A percentile compares a stretch with the other conserved stretches of the same genome.
These are phyloP conservation scores for Triplophysa tibetana DNA, from an alignment of 2,113 vertebrate species.

Conservation along the genomic window DNA sequence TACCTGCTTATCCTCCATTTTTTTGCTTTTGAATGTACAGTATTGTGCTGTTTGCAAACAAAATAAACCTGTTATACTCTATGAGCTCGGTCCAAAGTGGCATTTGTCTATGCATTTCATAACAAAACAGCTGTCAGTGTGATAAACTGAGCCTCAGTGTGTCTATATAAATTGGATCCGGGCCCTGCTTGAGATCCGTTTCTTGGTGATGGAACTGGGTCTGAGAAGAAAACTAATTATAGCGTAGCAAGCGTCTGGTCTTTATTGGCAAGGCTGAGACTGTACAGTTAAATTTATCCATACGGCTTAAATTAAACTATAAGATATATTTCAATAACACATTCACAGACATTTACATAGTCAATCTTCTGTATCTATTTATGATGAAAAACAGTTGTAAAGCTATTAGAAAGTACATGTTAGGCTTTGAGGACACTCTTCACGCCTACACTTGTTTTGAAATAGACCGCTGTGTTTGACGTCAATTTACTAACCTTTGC, in stretches of 20 bases:
- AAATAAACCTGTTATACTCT: too few species aligned
- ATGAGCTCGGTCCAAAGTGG: neutral
- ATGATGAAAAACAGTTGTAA: neutral
- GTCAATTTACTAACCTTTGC: constrained; percentile 11
- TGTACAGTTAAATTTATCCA: constrained; percentile 18
- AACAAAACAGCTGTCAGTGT: constrained; percentile 21
- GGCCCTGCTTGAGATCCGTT: constrained; percentile 7
- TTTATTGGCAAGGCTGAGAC: constrained; percentile 3
- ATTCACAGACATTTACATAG: neutral
- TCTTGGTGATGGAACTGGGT: constrained; percentile 24
- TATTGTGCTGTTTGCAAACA: too few species aligned
- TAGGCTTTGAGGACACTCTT: neutral
- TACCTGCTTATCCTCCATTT: too few species aligned
- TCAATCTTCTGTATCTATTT: neutral
- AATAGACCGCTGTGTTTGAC: neutral
- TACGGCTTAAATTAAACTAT: constrained; percentile 17
- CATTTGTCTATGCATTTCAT: neutral
- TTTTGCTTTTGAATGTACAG: too few species aligned
- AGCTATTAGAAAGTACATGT: too few species aligned
- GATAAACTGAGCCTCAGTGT: constrained; percentile 22
- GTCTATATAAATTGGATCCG: constrained; percentile 1
- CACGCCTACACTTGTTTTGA: neutral
- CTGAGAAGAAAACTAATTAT: constrained; percentile 28
- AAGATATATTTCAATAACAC: neutral
- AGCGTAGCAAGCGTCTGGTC: constrained; percentile 14